A percentile compares a stretch with the other conserved stretches of the same genome.
phyloP scores from a whole-genome alignment of 1,140 invertebrate species.

The Leptinotarsa texana region DNA sequence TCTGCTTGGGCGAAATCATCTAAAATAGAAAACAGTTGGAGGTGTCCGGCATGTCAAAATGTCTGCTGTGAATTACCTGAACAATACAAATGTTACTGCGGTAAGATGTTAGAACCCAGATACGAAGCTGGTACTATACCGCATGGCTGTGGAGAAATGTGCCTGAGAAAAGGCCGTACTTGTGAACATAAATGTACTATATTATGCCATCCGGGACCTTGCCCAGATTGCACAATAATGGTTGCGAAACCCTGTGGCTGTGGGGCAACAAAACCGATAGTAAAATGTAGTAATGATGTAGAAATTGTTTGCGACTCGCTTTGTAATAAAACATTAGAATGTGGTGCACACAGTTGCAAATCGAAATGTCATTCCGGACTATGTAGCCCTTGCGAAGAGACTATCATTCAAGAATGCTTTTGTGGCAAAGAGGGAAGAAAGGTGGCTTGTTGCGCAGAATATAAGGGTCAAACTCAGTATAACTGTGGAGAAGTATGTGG shows the following conservation, averaged over 20 bases:
- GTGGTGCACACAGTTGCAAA: constrained; percentile 74
- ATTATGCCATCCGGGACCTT: constrained; percentile 89
- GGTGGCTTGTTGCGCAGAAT: constrained; percentile 59
- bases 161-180: constrained; percentile 65
- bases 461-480: constrained; percentile 55
- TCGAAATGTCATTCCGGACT: constrained; percentile 76
- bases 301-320: constrained; percentile 72
- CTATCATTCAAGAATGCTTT: constrained; percentile 61
- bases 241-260: constrained; percentile 73
- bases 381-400: constrained; percentile 71
- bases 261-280: constrained; percentile 67
- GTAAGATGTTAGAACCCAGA: constrained; percentile 73
- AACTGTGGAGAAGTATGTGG: constrained; percentile 73
- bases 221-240: constrained; percentile 73
- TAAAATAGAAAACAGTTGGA: constrained; percentile 78
- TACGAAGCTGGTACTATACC: constrained; percentile 67
- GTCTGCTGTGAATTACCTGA: constrained; percentile 68
- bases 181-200: constrained; percentile 86
- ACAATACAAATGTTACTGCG: constrained; percentile 84
- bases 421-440: constrained; percentile 57
- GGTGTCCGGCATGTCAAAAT: constrained; percentile 90
- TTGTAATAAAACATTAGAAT: constrained; percentile 74
- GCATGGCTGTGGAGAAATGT: constrained; percentile 88
- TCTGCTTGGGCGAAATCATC: constrained; percentile 89
- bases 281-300: constrained; percentile 72